phyloP scores from a whole-genome alignment of 2,113 vertebrate genomes.

The Spermophilus dauricus region DNA sequence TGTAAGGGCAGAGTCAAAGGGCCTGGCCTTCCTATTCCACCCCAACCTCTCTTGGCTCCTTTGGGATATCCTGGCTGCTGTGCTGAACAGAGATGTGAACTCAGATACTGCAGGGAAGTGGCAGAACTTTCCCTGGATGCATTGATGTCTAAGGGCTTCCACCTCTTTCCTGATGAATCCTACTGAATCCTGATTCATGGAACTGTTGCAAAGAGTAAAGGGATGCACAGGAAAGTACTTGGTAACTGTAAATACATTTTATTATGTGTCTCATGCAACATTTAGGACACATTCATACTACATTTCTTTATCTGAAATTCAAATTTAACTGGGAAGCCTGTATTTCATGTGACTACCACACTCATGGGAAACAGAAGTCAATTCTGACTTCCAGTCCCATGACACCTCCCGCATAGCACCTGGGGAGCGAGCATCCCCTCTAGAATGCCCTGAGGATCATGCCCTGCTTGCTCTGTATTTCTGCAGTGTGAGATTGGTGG shows the following conservation, averaged over 20 bases:
- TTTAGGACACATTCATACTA: background rate
- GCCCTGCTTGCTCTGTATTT: background rate
- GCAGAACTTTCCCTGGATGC: background rate
- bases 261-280: background rate
- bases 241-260: background rate
- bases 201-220: background rate
- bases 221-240: background rate
- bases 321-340: background rate
- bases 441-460: background rate
- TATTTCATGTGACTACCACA: background rate
- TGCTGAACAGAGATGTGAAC: background rate
- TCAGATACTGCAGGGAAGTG: background rate
- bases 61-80: background rate
- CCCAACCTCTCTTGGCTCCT: fast-evolving
- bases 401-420: background rate
- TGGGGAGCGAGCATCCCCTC: background rate
- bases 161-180: background rate
- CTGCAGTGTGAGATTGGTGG: background rate
- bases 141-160: background rate
- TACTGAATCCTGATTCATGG: background rate
- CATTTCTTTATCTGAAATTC: conserved; percentile 19
- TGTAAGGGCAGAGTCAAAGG: background rate
- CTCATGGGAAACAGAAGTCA: background rate
- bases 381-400: background rate
- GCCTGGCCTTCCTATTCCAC: background rate